Base-by-base conservation (phyloP, 1,140 invertebrate genomes). In the Drosophila paulistorum region DNA sequence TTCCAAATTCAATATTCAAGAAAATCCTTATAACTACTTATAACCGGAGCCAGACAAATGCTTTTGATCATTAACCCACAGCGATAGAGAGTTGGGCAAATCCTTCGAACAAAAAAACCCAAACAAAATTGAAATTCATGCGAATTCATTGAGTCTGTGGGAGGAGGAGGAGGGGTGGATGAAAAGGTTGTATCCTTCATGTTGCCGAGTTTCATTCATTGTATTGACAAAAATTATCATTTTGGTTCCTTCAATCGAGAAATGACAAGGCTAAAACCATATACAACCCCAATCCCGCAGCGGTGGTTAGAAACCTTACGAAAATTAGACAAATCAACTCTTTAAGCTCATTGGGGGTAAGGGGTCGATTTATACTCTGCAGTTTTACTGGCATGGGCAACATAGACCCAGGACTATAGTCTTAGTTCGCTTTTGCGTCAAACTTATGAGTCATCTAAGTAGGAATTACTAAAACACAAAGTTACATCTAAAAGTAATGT, bases 261-360 rank as follows among this genome's bases (percentile, higher is more conserved):
- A 87, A 89, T 86, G 84, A 83, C 83, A 86, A 81, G 77, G 69
- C 83, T 68, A 76, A 89, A 87, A 83, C 83, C 89, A 87, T 87
- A 83, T 77, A 65, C 69, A 51, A 51, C n/a, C 45, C 45, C 7
- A 13, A 13, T 10, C 7, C 17, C 1, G 2, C 17, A 51, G 17
- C 23, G 45, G 17, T 51, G 45, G 45, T 20, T 23, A n/a, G 17
- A 51, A 51, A 9, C 45, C 45, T 51, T 51, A 51, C 20, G 45
- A 51, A 51, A 51, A 51, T 51, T 51, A 51, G 45, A 23, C 10
- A 51, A 23, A 51, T 51, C 45, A 51, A 51, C 45, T 23, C 17
- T 23, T 51, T 51, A 23, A 11, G 20, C 45, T 51, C 20, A 7
- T 45, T 17, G 35, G 37, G 37, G 10, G 7, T 6, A n/a, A n/a